Conservation (phyloP, 2,888 invertebrate species). For the Acronicta leporina region DNA sequence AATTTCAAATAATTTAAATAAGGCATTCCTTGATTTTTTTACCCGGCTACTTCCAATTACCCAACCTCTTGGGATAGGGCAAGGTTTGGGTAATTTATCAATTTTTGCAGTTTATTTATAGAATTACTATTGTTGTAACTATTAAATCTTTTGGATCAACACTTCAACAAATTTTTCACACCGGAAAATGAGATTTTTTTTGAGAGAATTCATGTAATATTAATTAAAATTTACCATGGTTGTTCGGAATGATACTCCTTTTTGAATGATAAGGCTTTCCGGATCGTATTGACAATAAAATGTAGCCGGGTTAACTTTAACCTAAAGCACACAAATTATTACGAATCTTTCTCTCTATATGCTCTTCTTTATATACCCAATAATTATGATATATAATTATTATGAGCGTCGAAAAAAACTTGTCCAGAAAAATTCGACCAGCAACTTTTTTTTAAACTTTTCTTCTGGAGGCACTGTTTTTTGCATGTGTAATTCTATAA, state of each 20-base stretch:
- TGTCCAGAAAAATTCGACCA: constrained; percentile 47
- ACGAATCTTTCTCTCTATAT: constrained; percentile 13
- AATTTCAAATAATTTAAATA: background rate
- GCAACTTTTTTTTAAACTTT: background rate
- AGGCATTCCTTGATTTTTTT: constrained; percentile 17
- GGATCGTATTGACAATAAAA: background rate
- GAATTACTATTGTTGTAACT: no score
- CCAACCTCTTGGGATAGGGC: background rate
- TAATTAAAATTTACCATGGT: no score
- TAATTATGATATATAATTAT: constrained; percentile 17
- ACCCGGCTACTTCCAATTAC: background rate
- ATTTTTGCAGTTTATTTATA: no score
- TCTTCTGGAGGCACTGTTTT: background rate
- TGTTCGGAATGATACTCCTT: no score
- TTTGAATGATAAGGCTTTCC: no score
- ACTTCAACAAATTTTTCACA: no score
- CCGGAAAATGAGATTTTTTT: no score
- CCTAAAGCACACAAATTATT: background rate
- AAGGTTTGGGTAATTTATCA: background rate
- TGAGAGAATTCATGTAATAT: no score
- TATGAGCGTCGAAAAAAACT: constrained; percentile 14
- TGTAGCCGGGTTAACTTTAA: background rate
- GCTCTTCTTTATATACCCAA: constrained; percentile 29
- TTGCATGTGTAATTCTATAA: background rate
- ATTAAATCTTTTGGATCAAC: no score